phyloP scores from a whole-genome alignment of 2,113 vertebrate genomes.

The Pangasianodon gigas region DNA sequence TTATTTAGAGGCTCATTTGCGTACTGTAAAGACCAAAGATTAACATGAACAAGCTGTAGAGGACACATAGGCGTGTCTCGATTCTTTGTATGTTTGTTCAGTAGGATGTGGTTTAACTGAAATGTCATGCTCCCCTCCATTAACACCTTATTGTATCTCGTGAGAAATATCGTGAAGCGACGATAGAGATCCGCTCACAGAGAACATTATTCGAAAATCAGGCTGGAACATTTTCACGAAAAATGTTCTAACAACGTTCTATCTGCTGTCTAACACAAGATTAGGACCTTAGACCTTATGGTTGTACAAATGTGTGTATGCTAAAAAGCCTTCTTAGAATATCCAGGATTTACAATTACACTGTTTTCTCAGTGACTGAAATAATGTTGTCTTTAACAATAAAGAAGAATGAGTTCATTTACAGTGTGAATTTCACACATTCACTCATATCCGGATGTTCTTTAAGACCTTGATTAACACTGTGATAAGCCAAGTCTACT shows the following conservation, averaged over 20 bases:
- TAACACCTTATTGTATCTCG: background rate
- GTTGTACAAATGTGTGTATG: background rate
- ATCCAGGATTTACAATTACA: background rate
- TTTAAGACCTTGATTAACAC: background rate
- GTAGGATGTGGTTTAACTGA: constrained; percentile 70
- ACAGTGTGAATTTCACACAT: background rate
- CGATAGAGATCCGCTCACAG: background rate
- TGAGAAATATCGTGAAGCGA: background rate
- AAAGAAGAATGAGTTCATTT: background rate
- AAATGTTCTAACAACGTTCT: background rate
- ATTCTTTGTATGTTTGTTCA: constrained; percentile 34
- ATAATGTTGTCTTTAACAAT: background rate
- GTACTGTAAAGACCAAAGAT: background rate
- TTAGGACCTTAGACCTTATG: background rate
- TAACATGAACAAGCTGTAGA: background rate
- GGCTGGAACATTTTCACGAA: background rate
- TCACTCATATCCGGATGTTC: background rate
- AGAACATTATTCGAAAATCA: background rate
- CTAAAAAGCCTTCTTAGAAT: background rate
- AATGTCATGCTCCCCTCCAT: constrained; percentile 15
- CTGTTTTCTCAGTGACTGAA: background rate
- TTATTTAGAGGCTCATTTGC: background rate
- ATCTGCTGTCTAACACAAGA: too few relatives aligned
- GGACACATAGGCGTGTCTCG: background rate
- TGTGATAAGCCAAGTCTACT: background rate